These are phyloP conservation scores for Stichopus horrens DNA, from an alignment of 53 echinoderm and acorn worm genomes.

Conservation along the genomic window DNA sequence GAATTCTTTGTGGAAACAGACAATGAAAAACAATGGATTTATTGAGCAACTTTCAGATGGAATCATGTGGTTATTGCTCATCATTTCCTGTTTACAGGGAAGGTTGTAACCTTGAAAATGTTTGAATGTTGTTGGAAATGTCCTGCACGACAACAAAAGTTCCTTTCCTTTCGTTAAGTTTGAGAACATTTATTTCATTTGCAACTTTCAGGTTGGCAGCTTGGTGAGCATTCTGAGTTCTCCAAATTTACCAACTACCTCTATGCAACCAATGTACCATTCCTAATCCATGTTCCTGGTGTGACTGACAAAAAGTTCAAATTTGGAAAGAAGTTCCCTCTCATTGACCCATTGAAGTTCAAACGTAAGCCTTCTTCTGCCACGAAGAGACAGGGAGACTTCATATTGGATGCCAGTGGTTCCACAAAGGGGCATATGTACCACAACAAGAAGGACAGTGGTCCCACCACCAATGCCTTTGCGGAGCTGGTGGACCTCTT, in stretches of 20 bases:
- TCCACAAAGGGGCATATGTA: background rate
- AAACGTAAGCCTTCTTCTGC: background rate
- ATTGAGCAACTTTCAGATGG: too few relatives aligned
- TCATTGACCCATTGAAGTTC: slow-evolving; percentile 52
- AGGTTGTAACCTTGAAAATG: too few relatives aligned
- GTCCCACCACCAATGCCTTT: slow-evolving; percentile 54
- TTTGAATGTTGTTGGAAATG: too few relatives aligned
- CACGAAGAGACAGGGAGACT: background rate
- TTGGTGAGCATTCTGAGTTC: slow-evolving; percentile 68
- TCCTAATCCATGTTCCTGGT: slow-evolving; percentile 62
- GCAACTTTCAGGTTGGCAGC: slow-evolving; percentile 51
- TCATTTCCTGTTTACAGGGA: too few relatives aligned
- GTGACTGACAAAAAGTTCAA: slow-evolving; percentile 38
- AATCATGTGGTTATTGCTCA: too few relatives aligned
- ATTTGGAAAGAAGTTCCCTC: slow-evolving; percentile 36
- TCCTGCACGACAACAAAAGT: too few relatives aligned
- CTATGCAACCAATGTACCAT: slow-evolving; percentile 60
- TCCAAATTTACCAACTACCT: slow-evolving; percentile 59
- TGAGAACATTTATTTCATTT: too few relatives aligned
- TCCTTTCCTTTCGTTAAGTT: too few relatives aligned
- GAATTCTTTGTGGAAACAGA: too few relatives aligned
- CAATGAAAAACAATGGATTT: too few relatives aligned
- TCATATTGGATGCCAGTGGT: background rate
- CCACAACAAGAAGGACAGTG: background rate
- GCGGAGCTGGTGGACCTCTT: slow-evolving; percentile 89